These are phyloP conservation scores for Drosophila robusta DNA, from an alignment of 2,888 invertebrate genomes.

Conservation along the genomic window DNA sequence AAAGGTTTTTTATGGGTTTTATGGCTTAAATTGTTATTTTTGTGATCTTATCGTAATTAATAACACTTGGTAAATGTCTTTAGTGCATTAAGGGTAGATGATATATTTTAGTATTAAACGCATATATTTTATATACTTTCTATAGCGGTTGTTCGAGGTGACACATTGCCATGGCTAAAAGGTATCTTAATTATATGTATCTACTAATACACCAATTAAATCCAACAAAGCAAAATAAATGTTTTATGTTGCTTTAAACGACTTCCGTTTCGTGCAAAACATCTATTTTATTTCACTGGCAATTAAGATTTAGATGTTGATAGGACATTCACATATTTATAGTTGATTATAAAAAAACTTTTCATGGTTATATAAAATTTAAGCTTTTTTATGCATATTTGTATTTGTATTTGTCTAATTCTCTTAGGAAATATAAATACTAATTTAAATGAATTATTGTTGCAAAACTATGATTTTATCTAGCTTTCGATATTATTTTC, in stretches of 20 bases:
- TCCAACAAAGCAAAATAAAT: slow-evolving; percentile 1
- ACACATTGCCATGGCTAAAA: too few relatives aligned
- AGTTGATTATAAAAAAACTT: not conserved
- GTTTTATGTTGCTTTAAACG: not conserved
- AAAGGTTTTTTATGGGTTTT: too few relatives aligned
- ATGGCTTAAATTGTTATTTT: too few relatives aligned
- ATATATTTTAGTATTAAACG: too few relatives aligned
- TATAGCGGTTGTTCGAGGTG: too few relatives aligned
- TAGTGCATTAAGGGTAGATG: too few relatives aligned
- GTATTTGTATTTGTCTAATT: not conserved
- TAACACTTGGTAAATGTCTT: too few relatives aligned
- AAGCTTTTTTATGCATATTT: not conserved
- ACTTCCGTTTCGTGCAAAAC: slow-evolving; percentile 1
- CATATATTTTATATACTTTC: too few relatives aligned
- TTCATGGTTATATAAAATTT: not conserved
- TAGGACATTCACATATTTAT: not conserved
- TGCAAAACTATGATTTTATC: too few relatives aligned
- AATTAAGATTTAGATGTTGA: slow-evolving; percentile 15
- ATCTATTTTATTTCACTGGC: slow-evolving; percentile 1
- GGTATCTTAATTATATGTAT: not conserved
- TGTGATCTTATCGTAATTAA: too few relatives aligned
- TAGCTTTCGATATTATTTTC: too few relatives aligned
- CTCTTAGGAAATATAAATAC: not conserved
- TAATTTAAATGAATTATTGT: slow-evolving; percentile 1
- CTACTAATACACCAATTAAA: not conserved